A percentile compares a stretch with the other conserved stretches of the same genome.
phyloP scores from a whole-genome alignment of 2,113 vertebrate species.

The Myocastor coypus region DNA sequence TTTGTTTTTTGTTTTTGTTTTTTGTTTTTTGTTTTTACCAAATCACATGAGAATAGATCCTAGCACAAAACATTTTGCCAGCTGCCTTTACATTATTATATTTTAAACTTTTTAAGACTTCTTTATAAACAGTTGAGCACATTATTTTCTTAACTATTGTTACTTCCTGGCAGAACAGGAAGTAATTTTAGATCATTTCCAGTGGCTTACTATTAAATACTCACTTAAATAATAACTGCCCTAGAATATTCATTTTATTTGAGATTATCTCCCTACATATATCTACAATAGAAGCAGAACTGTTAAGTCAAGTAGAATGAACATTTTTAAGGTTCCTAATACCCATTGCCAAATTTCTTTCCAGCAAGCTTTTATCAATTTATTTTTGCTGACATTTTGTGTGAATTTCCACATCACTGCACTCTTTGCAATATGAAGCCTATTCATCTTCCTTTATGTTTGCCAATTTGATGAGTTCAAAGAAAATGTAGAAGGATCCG shows the following conservation, averaged over 20 bases:
- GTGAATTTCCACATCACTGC: not conserved
- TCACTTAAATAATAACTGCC: not conserved
- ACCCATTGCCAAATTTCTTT: not conserved
- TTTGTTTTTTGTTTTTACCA: too few relatives aligned
- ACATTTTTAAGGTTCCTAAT: constrained; percentile 19
- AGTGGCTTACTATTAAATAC: not conserved
- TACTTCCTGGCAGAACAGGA: not conserved
- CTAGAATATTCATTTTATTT: constrained; percentile 25
- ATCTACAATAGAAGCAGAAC: not conserved
- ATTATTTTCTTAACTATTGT: constrained; percentile 28
- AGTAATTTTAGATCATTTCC: constrained; percentile 44
- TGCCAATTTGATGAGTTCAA: not conserved
- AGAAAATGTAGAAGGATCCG: not conserved
- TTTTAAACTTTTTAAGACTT: constrained; percentile 31
- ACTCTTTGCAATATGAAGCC: not conserved
- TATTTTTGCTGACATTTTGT: not conserved
- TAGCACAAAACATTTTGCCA: not conserved
- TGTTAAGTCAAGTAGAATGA: not conserved
- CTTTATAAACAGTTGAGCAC: not conserved
- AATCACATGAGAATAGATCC: not conserved
- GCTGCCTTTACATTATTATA: not conserved
- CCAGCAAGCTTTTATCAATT: not conserved
- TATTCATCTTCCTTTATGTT: not conserved
- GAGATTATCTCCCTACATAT: constrained; percentile 37
- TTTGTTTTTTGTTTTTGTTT: too few relatives aligned